These are phyloP conservation scores for Tetrao urogallus DNA, from an alignment of 2,113 vertebrate species.

Conservation along the genomic window DNA sequence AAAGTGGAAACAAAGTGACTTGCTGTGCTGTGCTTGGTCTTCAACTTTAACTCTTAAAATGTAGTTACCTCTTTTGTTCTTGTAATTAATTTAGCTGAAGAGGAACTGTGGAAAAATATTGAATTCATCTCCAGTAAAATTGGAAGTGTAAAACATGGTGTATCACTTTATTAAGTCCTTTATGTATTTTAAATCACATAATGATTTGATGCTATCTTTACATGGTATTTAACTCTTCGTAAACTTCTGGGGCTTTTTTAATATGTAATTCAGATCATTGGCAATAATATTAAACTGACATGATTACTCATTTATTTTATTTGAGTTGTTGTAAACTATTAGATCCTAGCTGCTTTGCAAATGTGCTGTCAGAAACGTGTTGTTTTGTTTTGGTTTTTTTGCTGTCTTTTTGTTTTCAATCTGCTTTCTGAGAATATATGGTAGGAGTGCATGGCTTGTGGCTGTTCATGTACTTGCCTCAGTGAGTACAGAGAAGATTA, in stretches of 20 bases:
- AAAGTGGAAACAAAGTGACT: background rate
- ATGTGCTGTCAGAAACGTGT: background rate
- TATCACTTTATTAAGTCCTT: background rate
- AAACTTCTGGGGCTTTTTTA: background rate
- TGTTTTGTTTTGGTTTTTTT: conserved; percentile 2
- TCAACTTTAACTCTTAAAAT: conserved; percentile 9
- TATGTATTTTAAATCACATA: background rate
- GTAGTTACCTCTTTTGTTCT: background rate
- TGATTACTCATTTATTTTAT: background rate
- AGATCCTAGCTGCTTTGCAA: background rate
- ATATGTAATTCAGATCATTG: background rate
- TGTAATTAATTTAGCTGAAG: background rate
- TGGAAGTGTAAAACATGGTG: background rate
- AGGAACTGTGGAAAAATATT: background rate
- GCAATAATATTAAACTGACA: background rate
- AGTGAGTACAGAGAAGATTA: background rate
- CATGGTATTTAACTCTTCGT: background rate
- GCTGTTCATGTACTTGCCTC: background rate
- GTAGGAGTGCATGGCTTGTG: background rate
- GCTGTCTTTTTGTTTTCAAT: background rate
- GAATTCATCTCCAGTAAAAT: background rate
- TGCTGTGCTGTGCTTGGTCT: conserved; percentile 18
- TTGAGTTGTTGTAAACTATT: background rate
- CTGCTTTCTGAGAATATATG: background rate
- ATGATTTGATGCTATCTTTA: background rate